Percentiles rank a stretch among this genome's conserved stretches.
Evolutionary conservation across 2,888 invertebrate genomes (phyloP).

Genomic region (Stenodera caucasica): DNA sequence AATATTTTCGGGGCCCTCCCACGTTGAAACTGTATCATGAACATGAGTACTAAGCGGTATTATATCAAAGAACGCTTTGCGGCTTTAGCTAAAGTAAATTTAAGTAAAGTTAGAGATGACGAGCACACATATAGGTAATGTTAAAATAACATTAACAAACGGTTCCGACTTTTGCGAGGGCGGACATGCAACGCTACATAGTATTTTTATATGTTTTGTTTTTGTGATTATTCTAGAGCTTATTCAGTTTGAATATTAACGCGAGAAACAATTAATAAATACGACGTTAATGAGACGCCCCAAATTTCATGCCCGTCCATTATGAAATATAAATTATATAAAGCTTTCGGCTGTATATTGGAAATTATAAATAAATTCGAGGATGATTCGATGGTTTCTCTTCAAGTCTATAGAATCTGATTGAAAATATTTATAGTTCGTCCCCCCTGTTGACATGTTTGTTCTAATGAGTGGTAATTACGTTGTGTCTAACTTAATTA

Average conservation of each 20-base stretch:
- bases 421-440: constrained; percentile 7
- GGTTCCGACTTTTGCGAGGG: constrained; percentile 18
- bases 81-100: constrained; percentile 35
- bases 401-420: not conserved
- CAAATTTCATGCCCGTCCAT: constrained; percentile 12
- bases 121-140: not conserved
- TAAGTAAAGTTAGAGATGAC: constrained; percentile 26
- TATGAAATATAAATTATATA: not conserved
- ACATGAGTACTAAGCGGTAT: constrained; percentile 34
- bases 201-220: not conserved
- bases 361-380: not conserved
- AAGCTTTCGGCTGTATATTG: not conserved
- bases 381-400: not conserved
- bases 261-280: constrained; percentile 13
- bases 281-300: constrained; percentile 7
- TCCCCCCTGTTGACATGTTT: constrained; percentile 19
- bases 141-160: not conserved
- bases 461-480: constrained; percentile 25
- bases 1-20: constrained; percentile 49
- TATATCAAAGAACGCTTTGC: constrained; percentile 43
- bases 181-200: constrained; percentile 16
- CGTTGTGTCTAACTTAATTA: constrained; percentile 25
- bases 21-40: constrained; percentile 50
- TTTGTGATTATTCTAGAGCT: not conserved
- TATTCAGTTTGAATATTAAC: constrained; percentile 4